Conservation (phyloP, 2,797 vertebrate genomes). For the Neoniphon sammara region DNA sequence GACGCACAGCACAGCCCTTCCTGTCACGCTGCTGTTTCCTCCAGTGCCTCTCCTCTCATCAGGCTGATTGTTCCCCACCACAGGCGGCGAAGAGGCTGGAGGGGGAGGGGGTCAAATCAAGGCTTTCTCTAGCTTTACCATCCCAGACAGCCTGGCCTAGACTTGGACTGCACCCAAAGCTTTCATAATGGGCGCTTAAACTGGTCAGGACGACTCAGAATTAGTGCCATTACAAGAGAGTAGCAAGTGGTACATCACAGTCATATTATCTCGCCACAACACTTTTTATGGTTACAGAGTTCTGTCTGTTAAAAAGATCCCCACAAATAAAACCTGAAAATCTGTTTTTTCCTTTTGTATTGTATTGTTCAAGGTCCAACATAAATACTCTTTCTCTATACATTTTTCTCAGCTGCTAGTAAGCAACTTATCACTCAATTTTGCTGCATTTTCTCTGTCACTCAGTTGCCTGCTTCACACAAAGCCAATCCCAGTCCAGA, state of each 20-base stretch:
- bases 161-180: constrained; percentile 27
- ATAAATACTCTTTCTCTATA: neutral
- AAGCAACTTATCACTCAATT: neutral
- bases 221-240: constrained; percentile 7
- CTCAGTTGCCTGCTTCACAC: constrained; percentile 71
- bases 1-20: constrained; percentile 87
- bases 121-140: constrained; percentile 55
- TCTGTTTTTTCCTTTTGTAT: neutral
- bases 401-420: constrained; percentile 2
- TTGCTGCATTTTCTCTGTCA: constrained; percentile 38
- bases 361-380: neutral
- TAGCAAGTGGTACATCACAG: neutral
- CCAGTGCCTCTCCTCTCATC: constrained; percentile 80
- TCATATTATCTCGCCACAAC: neutral
- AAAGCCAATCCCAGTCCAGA: constrained; percentile 54
- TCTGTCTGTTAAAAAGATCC: neutral
- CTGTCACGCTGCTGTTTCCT: constrained; percentile 87
- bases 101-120: constrained; percentile 45
- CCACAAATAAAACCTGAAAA: constrained; percentile 5
- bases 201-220: constrained; percentile 9
- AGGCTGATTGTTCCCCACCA: constrained; percentile 85
- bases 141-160: constrained; percentile 26
- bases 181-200: constrained; percentile 16
- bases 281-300: neutral
- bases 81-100: constrained; percentile 58